Evolutionary conservation across 2,888 invertebrate species (phyloP), one percentile per base, ranked within the genome.

Genomic region (Chaetogeoica ovagalla): DNA sequence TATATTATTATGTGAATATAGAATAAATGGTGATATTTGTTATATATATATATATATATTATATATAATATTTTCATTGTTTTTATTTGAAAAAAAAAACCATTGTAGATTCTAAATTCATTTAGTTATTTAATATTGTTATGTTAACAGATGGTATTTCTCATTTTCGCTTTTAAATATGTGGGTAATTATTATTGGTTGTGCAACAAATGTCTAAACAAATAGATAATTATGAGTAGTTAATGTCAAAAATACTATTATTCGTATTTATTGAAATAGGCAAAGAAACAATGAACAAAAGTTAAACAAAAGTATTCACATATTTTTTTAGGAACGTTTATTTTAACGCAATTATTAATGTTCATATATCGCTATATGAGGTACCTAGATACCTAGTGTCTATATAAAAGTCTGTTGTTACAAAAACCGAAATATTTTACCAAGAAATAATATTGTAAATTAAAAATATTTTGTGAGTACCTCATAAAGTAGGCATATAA

Each of bases 281-380:
- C 43, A 13, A n/a, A 55, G 4, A 37, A 37, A 71, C 43, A 43
- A 59, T 23, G 21, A 70, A 71, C 11, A 57, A 9, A 23, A 62
- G 43, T 66, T 43, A 66, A 66, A 43, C 43, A 66, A 66, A 23
- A 59, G n/a, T 6, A 30, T 59, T n/a, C 59, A 15, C 66, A 68
- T 30, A 65, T 74, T 57, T 75, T 66, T 43, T 19, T 68, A 11
- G 15, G 23, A 68, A 30, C 30, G 30, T 76, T 68, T 59, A 66
- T 66, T 66, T 66, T n/a, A 59, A 48, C 68, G 30, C 43, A 76
- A 76, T 76, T 76, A 76, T n/a, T n/a, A n/a, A n/a, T 76, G 15
- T 75, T 66, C 19, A 30, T 66, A 30, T 66, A 30, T 4, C 4
- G 30, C 30, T 30, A 30, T 59, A 48, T n/a, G n/a, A 4, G 21